phyloP scores from a whole-genome alignment of 2,797 vertebrate species.

The Ispidina picta region DNA sequence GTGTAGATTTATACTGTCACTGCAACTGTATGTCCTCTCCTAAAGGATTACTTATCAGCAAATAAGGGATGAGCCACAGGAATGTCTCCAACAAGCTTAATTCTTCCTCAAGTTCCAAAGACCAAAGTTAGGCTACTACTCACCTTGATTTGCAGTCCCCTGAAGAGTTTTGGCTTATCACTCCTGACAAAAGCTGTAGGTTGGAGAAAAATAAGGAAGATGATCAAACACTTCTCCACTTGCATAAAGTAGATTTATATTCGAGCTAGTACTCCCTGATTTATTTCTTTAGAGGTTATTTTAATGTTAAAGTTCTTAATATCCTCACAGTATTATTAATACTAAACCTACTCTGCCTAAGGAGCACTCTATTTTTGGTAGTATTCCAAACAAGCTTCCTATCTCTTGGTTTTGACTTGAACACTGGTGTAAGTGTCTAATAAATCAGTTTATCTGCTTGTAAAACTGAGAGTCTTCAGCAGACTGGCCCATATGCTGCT shows the following conservation, averaged over 20 bases:
- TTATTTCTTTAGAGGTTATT: not conserved
- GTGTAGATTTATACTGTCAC: not conserved
- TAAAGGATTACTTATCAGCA: not conserved
- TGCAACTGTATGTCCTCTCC: not conserved
- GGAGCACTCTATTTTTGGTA: not conserved
- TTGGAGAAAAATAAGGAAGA: conserved; percentile 20
- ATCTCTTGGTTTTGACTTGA: not conserved
- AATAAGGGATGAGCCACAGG: not conserved
- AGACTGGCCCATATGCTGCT: not conserved
- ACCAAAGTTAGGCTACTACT: conserved; percentile 3
- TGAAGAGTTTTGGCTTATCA: conserved; percentile 98
- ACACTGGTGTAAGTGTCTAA: not conserved
- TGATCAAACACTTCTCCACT: not conserved
- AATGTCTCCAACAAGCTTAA: not conserved
- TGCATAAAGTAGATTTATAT: not conserved
- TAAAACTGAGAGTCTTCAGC: not conserved
- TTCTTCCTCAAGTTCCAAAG: not conserved
- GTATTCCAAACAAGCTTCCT: not conserved
- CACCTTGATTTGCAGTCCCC: conserved; percentile 98
- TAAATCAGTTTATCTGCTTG: not conserved
- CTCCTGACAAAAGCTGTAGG: conserved; percentile 96
- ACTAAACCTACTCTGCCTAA: not conserved
- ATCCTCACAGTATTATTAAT: not conserved
- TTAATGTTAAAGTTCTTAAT: not conserved
- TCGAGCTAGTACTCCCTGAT: not conserved